Evolutionary conservation across 2,113 vertebrate genomes (phyloP), one percentile per base, ranked within the genome.

Genomic region (Calidris pygmaea): DNA sequence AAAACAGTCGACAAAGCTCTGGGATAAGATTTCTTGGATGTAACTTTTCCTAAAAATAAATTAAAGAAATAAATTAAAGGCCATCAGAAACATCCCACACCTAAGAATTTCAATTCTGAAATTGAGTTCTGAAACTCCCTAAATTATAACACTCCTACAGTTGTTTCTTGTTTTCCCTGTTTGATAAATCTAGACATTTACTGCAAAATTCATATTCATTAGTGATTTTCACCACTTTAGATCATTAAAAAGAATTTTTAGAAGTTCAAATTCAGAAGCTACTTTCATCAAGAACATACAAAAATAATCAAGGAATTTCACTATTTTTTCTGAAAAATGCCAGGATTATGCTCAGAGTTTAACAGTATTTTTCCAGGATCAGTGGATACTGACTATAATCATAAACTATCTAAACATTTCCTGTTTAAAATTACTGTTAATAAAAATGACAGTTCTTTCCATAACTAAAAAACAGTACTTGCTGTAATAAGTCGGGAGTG

Each of bases 21-120:
- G 99, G 99, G 91, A 99, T 99, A 87, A 99, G 98, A 41, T 98
- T 93, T 47, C 98, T 98, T 30, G 99, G 99, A 96, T 99, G 98
- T 53, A 99, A 98, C 68, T 96, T 98, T 43, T 99, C 98, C 99
- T 99, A 95, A 65, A 96, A 94, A 55, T 47, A 80, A 93, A 95
- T 22, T 23, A 50, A 68, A 67, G 12, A 79, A 86, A 58, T 11
- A 23, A 50, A 65, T 66, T 19, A 26, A 35, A 78, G 60, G 22
- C 3, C 24, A 68, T 78, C 35, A 70, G 30, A 47, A 92, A 35
- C 29, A 41, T 21, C n/a, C 59, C 41, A 95, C 59, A 72, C 4
- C 12, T 41, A 79, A 72, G 10, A 60, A 65, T 48, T 71, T 66
- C 6, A n/a, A 29, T 32, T 37, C 34, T 75, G 39, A 66, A 84